Base-by-base conservation (phyloP, 2,797 vertebrate species). In the Cichlasoma orientale region DNA sequence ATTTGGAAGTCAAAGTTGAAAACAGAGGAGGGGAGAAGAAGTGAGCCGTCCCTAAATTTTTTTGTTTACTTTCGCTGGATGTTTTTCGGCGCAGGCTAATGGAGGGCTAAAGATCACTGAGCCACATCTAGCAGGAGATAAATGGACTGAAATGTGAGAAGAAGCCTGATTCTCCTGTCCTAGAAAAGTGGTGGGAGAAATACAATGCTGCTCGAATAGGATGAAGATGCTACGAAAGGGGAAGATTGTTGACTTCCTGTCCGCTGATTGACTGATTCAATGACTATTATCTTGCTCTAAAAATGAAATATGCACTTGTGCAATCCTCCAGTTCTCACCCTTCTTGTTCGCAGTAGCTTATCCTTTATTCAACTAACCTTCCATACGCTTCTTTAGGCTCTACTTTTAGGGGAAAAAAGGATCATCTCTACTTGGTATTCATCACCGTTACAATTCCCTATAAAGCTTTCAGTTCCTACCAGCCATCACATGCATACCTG, bases 71-170 rank as follows among this genome's bases (percentile, higher is more conserved):
- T 78, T 63, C 78, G 55, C 68, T 81, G 84, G 74, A 89, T 81
- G 89, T 90, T 89, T 90, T 87, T 86, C 82, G 71, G 86, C 85
- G 87, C 82, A 70, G 82, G 81, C 88, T 94, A 93, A 94, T 94
- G 93, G 89, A 90, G 76, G 88, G 85, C 85, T 91, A 90, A 90
- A 90, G 92, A 92, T 93, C 92, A 92, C 87, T 85, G 92, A 92
- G 92, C 89, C 88, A 93, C 88, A 88, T 88, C 90, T 82, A 81
- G 87, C 79, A 61, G 80, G 86, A 88, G 91, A 93, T 92, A 92
- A 93, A 94, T 93, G 89, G 91, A 88, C 86, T 94, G 91, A 95
- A 95, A 95, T 92, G 89, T 88, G 92, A 95, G 94, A 92, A 91
- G 88, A 88, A 84, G 90, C 82, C 79, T 86, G 85, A 87, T 91